Evolutionary conservation across 2,888 invertebrate species (phyloP).

Genomic region (Tetragonisca angustula): DNA sequence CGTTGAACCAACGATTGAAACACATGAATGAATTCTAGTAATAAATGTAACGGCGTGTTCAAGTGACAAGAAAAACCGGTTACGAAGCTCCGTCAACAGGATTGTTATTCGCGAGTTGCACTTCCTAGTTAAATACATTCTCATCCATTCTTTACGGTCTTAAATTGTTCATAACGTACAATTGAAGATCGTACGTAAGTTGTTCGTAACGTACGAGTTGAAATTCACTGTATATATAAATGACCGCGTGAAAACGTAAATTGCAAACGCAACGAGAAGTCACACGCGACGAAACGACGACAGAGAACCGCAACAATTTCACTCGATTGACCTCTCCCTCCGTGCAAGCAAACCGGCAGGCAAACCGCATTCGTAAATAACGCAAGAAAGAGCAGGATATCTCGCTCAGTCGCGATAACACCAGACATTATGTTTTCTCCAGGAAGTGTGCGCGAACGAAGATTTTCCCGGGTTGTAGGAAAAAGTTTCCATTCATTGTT

Average conservation of each 20-base stretch:
- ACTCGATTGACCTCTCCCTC: neutral
- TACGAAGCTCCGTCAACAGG: neutral
- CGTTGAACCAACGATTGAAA: neutral
- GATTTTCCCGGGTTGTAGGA: slow-evolving; percentile 59
- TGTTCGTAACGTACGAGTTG: neutral
- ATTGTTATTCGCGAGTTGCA: neutral
- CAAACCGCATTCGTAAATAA: slow-evolving; percentile 12
- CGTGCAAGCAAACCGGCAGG: neutral
- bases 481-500: slow-evolving; percentile 77
- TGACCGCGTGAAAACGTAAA: no score
- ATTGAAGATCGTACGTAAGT: neutral
- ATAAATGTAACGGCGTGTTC: neutral
- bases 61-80: neutral
- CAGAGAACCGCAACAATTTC: neutral
- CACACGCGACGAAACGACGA: neutral
- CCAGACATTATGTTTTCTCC: slow-evolving; percentile 45
- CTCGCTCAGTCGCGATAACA: slow-evolving; percentile 25
- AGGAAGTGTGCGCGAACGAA: slow-evolving; percentile 61
- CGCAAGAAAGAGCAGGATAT: slow-evolving; percentile 15
- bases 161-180: neutral
- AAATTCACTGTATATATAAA: neutral
- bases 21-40: neutral
- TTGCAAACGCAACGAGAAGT: neutral
- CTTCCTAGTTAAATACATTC: neutral
- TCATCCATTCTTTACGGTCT: neutral